Evolutionary conservation across 2,113 vertebrate genomes (phyloP).

Genomic region (Athene noctua): DNA sequence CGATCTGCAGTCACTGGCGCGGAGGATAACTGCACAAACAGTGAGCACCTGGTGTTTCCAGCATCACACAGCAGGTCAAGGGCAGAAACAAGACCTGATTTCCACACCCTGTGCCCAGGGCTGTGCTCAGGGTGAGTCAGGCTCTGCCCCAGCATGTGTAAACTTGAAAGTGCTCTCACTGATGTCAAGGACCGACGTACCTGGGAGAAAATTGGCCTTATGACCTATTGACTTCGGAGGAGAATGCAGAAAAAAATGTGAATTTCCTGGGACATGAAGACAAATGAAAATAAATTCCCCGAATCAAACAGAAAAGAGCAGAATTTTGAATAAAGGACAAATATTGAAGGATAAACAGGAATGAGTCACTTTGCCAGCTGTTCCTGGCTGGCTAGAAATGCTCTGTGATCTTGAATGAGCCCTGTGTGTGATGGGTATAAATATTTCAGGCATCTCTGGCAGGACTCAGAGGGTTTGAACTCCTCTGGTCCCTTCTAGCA

Average conservation of each 20-base stretch:
- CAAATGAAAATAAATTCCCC: neutral
- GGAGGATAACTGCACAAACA: neutral
- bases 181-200: neutral
- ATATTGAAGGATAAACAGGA: neutral
- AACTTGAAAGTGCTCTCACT: neutral
- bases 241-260: accelerated
- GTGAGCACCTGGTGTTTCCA: neutral
- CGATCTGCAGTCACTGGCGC: accelerated
- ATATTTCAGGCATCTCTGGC: neutral
- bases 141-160: neutral
- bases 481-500: neutral
- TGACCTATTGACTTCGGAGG: neutral
- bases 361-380: neutral
- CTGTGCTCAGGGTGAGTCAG: neutral
- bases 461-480: neutral
- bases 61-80: accelerated
- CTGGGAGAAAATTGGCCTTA: neutral
- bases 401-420: neutral
- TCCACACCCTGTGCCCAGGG: neutral
- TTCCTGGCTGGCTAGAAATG: neutral
- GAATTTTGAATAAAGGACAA: neutral
- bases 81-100: neutral
- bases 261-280: neutral
- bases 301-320: neutral
- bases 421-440: neutral